phyloP scores from a whole-genome alignment of 2,113 vertebrate genomes.

The Acinonyx jubatus region DNA sequence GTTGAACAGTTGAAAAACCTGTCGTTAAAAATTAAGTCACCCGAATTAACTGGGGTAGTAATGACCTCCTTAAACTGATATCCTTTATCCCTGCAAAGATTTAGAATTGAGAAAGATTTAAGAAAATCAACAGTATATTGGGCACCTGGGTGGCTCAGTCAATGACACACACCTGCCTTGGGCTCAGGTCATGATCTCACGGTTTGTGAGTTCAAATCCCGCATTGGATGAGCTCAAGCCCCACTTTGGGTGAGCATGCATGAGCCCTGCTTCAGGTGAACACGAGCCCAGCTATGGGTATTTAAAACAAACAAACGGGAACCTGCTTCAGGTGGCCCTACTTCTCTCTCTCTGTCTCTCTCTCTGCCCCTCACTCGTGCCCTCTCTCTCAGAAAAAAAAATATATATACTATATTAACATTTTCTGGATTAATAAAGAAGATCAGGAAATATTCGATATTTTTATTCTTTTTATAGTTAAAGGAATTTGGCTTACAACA shows the following conservation, averaged over 20 bases:
- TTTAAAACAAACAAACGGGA: background rate
- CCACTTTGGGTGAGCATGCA: too few relatives aligned
- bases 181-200: too few relatives aligned
- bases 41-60: background rate
- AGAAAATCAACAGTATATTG: background rate
- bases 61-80: slow-evolving; percentile 28
- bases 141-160: too few relatives aligned
- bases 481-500: background rate
- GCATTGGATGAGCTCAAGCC: too few relatives aligned
- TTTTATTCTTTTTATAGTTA: background rate
- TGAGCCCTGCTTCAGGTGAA: too few relatives aligned
- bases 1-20: background rate
- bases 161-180: too few relatives aligned
- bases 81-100: background rate
- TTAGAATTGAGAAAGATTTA: background rate
- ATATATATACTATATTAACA: background rate
- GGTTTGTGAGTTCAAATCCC: too few relatives aligned
- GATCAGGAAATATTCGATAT: background rate
- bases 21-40: slow-evolving; percentile 27
- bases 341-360: too few relatives aligned
- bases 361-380: too few relatives aligned
- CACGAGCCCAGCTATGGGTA: too few relatives aligned
- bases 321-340: too few relatives aligned
- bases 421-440: background rate
- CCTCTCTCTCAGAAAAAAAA: too few relatives aligned